Conservation (phyloP, 2,113 vertebrate genomes). For the Clarias batrachus region DNA sequence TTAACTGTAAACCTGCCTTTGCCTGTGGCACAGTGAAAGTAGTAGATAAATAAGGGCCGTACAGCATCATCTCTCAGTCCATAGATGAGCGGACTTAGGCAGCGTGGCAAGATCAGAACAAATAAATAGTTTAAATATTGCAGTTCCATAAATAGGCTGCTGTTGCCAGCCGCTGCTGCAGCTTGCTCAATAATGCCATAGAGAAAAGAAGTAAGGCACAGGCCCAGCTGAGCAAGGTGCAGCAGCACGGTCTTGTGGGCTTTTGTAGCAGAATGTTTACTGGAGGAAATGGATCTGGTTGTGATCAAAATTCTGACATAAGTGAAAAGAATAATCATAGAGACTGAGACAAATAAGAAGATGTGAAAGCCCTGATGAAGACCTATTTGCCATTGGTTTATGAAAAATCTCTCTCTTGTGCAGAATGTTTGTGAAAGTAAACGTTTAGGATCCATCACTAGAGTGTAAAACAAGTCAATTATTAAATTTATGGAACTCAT, state of each 20-base stretch:
- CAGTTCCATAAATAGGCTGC: background rate
- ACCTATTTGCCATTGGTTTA: constrained; percentile 36
- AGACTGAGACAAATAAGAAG: constrained; percentile 32
- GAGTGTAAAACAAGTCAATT: constrained; percentile 32
- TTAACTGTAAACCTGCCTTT: constrained; percentile 28
- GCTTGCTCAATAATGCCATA: background rate
- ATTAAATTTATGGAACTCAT: constrained; percentile 1
- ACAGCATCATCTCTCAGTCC: constrained; percentile 51
- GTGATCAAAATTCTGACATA: constrained; percentile 40
- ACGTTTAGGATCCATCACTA: background rate
- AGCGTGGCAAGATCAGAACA: background rate
- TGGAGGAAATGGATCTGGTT: constrained; percentile 25
- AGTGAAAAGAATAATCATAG: constrained; percentile 35
- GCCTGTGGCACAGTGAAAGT: constrained; percentile 15
- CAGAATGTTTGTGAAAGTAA: constrained; percentile 19
- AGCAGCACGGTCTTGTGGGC: background rate
- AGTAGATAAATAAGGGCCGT: constrained; percentile 26
- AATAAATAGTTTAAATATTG: background rate
- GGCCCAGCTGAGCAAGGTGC: background rate
- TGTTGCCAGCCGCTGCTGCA: background rate
- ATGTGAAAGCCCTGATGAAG: constrained; percentile 12
- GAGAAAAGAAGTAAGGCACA: background rate
- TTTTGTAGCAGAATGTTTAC: background rate
- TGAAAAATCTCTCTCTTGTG: constrained; percentile 18
- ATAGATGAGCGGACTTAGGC: constrained; percentile 46